phyloP scores from a whole-genome alignment of 2,113 vertebrate genomes.

The Larimichthys polyactis region DNA sequence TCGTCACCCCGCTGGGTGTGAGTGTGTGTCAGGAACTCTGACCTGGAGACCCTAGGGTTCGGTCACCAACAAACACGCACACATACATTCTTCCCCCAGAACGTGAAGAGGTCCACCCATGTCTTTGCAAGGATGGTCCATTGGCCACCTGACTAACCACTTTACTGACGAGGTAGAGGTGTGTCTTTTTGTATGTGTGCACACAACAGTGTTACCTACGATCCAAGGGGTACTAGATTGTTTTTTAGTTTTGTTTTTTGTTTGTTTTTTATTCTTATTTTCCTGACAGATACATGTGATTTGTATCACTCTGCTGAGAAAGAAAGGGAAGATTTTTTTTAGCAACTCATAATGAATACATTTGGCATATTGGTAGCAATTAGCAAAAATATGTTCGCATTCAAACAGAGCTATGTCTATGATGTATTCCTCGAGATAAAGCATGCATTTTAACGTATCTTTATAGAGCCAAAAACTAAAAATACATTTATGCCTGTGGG shows the following conservation, averaged over 20 bases:
- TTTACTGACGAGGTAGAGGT: slow-evolving; percentile 19
- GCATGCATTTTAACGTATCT: background rate
- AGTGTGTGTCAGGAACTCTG: slow-evolving; percentile 85
- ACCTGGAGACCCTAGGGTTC: slow-evolving; percentile 72
- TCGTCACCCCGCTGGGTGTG: slow-evolving; percentile 78
- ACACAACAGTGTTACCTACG: background rate
- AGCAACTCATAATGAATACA: background rate
- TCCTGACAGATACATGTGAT: background rate
- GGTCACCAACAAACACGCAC: slow-evolving; percentile 46
- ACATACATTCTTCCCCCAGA: slow-evolving; percentile 55
- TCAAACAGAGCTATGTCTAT: too few species aligned
- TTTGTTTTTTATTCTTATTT: too few species aligned
- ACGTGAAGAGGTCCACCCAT: slow-evolving; percentile 45
- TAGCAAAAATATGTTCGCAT: background rate
- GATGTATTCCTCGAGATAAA: background rate
- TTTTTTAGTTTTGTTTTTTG: too few species aligned
- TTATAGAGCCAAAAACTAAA: background rate
- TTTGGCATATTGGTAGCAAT: background rate
- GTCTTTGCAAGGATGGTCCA: slow-evolving; percentile 46
- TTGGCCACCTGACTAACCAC: slow-evolving; percentile 75
- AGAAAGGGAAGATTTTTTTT: background rate
- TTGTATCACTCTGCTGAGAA: background rate
- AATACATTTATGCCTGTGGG: background rate
- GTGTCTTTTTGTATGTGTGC: slow-evolving; percentile 21
- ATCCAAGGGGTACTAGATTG: too few species aligned